Conservation (phyloP, 2,888 invertebrate genomes). For the Andricus curvator region DNA sequence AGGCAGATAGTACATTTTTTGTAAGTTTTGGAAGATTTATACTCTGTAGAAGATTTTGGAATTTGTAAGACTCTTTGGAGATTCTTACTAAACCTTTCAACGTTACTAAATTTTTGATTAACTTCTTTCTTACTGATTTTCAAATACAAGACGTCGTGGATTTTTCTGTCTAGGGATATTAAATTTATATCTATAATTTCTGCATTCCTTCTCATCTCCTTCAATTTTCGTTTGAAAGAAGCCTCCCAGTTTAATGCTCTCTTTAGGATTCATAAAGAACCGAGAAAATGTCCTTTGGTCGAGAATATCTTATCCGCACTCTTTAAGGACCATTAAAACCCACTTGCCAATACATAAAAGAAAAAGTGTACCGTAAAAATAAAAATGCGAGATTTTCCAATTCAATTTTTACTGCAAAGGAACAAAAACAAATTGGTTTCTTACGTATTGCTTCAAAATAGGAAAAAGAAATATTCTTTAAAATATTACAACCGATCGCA, state of each 20-base stretch:
- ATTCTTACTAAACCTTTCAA: too few relatives aligned
- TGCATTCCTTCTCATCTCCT: not conserved
- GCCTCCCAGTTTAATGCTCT: not conserved
- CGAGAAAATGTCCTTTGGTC: not conserved
- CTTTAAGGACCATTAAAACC: conserved; percentile 14
- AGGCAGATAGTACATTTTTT: too few relatives aligned
- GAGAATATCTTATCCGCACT: not conserved
- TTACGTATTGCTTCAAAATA: not conserved
- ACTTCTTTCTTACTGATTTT: not conserved
- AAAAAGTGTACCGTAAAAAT: not conserved
- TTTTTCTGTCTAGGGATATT: not conserved
- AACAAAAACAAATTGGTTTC: not conserved
- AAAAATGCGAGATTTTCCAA: not conserved
- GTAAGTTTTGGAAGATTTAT: too few relatives aligned
- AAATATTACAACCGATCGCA: not conserved
- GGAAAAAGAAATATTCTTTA: not conserved
- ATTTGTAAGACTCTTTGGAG: too few relatives aligned
- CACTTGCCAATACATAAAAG: not conserved
- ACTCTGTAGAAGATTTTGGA: too few relatives aligned
- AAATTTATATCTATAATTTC: not conserved
- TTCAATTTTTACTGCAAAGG: not conserved
- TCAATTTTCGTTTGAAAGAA: not conserved
- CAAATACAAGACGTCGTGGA: not conserved
- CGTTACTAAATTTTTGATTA: not conserved
- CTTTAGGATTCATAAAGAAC: conserved; percentile 1